Evolutionary conservation across 2,888 invertebrate genomes (phyloP).

Genomic region (Amorpha juglandis): DNA sequence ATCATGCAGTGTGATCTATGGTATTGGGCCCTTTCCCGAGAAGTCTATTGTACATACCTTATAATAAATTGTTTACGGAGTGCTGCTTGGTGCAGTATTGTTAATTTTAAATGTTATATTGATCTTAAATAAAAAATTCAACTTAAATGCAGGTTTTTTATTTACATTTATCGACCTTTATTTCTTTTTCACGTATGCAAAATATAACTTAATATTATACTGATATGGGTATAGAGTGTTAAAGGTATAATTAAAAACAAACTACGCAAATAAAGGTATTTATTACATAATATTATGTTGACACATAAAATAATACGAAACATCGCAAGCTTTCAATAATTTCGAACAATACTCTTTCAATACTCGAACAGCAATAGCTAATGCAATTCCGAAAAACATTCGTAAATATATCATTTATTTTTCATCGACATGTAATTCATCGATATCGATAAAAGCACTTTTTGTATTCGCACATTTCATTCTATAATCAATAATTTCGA

Average conservation of each 20-base stretch:
- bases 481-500: no score
- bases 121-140: conserved; percentile 3
- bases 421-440: conserved; percentile 4
- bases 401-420: neutral
- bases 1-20: no score
- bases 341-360: conserved; percentile 26
- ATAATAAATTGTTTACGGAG: neutral
- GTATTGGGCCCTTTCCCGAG: neutral
- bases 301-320: conserved; percentile 22
- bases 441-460: conserved; percentile 27
- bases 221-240: no score
- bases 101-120: conserved; percentile 11
- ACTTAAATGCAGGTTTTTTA: neutral
- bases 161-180: neutral
- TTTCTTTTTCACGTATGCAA: no score
- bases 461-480: neutral
- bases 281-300: conserved; percentile 27
- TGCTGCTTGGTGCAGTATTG: conserved; percentile 15
- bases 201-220: no score
- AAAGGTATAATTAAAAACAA: neutral
- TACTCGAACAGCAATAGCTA: conserved; percentile 22
- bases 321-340: conserved; percentile 25
- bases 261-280: conserved; percentile 20
- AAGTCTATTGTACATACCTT: neutral
- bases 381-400: conserved; percentile 5